phyloP scores from a whole-genome alignment of 92 coral and sea anemone species.

The Phenganax stokvisi region DNA sequence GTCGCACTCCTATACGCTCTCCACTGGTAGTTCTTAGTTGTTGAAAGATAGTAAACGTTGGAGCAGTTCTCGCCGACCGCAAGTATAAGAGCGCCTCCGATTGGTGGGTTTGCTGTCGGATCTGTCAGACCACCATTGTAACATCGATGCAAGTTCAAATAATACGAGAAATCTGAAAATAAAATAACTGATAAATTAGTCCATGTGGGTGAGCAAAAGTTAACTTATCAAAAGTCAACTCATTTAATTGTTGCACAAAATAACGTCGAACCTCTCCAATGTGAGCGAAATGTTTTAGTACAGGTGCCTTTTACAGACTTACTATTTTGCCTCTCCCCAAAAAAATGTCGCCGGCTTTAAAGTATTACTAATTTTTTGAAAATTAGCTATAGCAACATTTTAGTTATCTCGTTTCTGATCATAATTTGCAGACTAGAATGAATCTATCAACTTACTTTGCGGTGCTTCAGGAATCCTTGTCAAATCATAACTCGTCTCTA shows the following conservation, averaged over 20 bases:
- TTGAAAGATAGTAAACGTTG: neutral
- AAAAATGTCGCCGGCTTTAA: too few relatives aligned
- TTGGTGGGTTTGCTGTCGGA: neutral
- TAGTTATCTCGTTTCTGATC: too few relatives aligned
- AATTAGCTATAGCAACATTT: too few relatives aligned
- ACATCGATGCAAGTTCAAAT: constrained; percentile 30
- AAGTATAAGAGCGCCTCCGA: constrained; percentile 15
- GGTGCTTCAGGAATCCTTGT: neutral
- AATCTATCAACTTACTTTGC: neutral
- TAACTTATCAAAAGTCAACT: neutral
- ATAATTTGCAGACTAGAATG: neutral
- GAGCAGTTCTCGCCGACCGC: constrained; percentile 9
- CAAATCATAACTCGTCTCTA: neutral
- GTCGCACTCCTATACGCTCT: neutral
- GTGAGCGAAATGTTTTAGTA: too few relatives aligned
- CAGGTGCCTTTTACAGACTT: too few relatives aligned
- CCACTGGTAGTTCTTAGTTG: neutral
- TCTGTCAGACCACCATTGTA: constrained; percentile 18
- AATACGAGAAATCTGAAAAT: constrained; percentile 12
- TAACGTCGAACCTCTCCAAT: too few relatives aligned
- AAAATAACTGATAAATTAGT: neutral
- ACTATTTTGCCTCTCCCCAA: too few relatives aligned
- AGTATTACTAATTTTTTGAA: too few relatives aligned
- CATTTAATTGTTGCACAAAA: too few relatives aligned
- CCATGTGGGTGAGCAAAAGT: neutral